Evolutionary conservation across 2,888 invertebrate genomes (phyloP).

Genomic region (Zelleria hepariella): DNA sequence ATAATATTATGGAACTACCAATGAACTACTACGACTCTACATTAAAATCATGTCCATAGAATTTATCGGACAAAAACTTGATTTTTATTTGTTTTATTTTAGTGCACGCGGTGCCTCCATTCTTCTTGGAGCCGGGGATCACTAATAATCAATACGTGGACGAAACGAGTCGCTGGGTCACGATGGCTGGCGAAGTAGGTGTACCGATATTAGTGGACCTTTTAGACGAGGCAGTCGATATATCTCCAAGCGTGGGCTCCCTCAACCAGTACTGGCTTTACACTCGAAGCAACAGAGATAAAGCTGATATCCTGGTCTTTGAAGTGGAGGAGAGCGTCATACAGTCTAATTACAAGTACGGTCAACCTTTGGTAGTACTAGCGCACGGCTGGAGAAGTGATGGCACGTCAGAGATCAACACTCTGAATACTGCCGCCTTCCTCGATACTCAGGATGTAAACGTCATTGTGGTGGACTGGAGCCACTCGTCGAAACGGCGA

Average conservation of each 20-base stretch:
- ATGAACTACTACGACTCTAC: too few relatives aligned
- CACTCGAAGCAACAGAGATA: slow-evolving; percentile 29
- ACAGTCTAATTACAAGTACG: slow-evolving; percentile 35
- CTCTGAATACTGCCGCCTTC: slow-evolving; percentile 27
- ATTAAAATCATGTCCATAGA: too few relatives aligned
- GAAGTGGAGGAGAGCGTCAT: slow-evolving; percentile 30
- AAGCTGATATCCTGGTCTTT: slow-evolving; percentile 26
- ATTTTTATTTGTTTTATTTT: too few relatives aligned
- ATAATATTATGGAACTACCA: too few relatives aligned
- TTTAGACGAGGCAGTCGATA: slow-evolving; percentile 23
- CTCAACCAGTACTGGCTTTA: slow-evolving; percentile 47
- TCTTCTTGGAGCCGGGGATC: slow-evolving; percentile 36
- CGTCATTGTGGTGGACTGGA: slow-evolving; percentile 57
- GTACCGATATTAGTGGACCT: slow-evolving; percentile 38
- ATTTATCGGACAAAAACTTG: too few relatives aligned
- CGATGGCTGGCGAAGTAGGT: slow-evolving; percentile 42
- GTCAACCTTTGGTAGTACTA: slow-evolving; percentile 26
- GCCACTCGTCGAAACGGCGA: slow-evolving; percentile 23
- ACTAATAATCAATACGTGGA: slow-evolving; percentile 44
- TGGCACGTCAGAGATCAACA: slow-evolving; percentile 20
- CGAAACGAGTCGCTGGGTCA: slow-evolving; percentile 39
- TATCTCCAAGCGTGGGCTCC: slow-evolving; percentile 33
- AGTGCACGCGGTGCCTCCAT: slow-evolving; percentile 19
- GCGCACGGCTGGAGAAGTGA: slow-evolving; percentile 38
- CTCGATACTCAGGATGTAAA: slow-evolving; percentile 38